A percentile compares a stretch with the other conserved stretches of the same genome.
Evolutionary conservation across 1,140 invertebrate species (phyloP).

Genomic region (Zelostemma sp.): DNA sequence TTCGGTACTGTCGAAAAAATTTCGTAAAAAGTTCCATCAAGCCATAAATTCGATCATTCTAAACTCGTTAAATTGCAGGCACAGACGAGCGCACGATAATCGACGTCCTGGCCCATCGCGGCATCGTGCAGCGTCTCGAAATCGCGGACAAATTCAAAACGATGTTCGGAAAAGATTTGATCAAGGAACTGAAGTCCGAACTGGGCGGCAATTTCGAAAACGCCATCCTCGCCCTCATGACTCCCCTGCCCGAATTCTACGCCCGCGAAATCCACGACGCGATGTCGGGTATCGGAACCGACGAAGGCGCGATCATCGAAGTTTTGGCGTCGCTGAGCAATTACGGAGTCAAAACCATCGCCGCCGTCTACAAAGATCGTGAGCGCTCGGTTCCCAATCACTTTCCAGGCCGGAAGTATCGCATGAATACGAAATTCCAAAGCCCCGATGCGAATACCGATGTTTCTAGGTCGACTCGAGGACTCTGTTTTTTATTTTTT

Average conservation of each 20-base stretch:
- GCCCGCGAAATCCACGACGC: constrained; percentile 91
- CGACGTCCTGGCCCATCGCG: constrained; percentile 87
- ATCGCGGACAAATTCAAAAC: constrained; percentile 94
- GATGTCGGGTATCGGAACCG: constrained; percentile 86
- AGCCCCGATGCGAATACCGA: no score
- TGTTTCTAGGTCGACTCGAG: no score
- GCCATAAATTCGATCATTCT: constrained; percentile 95
- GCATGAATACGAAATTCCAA: no score
- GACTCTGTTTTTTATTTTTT: no score
- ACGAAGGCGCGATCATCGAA: constrained; percentile 92
- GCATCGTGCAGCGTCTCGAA: constrained; percentile 89
- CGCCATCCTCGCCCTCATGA: constrained; percentile 87
- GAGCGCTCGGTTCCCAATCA: constrained; percentile 65
- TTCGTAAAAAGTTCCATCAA: constrained; percentile 83
- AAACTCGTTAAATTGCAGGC: constrained; percentile 66
- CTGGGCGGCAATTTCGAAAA: constrained; percentile 92
- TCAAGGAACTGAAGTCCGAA: constrained; percentile 90
- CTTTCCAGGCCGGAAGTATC: no score
- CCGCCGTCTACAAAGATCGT: constrained; percentile 88
- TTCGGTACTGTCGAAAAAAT: no score
- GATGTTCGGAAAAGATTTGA: constrained; percentile 93
- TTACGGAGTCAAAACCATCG: constrained; percentile 87
- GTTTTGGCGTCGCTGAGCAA: constrained; percentile 92
- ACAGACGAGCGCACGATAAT: constrained; percentile 94
- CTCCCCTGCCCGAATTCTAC: constrained; percentile 88